Base-by-base conservation (phyloP, 2,797 vertebrate genomes). In the Spatula versicolor region DNA sequence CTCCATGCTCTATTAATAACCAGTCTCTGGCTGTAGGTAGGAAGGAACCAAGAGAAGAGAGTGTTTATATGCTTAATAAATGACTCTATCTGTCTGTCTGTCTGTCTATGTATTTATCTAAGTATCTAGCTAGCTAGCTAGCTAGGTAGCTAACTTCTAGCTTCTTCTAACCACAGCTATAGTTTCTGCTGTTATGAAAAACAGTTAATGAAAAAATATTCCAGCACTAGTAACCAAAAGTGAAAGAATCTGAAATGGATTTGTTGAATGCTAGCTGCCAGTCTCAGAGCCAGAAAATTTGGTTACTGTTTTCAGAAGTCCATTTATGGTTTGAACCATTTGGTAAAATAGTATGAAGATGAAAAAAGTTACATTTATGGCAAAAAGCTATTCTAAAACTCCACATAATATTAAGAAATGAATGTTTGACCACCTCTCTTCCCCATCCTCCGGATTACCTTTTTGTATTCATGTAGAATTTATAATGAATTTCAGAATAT, bases 351-450 rank as follows among this genome's bases (percentile, higher is more conserved):
- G 8, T 25, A 43, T 7, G 9, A 67, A 28, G 17, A 7, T 5
- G 7, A 3, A 79, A 71, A 67, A 66, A 30, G 8, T 43, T 37
- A 30, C 13, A 14, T n/a, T 72, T 72, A 43, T 60, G 21, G 12
- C 26, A 76, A 76, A 73, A 31, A 5, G 28, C 17, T 33, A 10
- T 66, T 45, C 7, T 59, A 77, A 72, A 83, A 22, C 10, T 14
- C 18, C 37, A 54, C 11, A 69, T 52, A 80, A 77, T 69, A 80
- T 31, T 69, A 28, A 50, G 43, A 90, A 59, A 74, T 12, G 54
- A 71, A n/a, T 43, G 9, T 4, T 50, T 0, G 0, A 33, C 14
- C 8, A 63, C 5, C 7, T 82, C 22, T 50, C 17, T 39, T 73
- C 16, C n/a, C 21, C 25, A 5, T 58, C 7, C 3, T 18, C 8